phyloP scores from a whole-genome alignment of 2,113 vertebrate species.

The Heterocephalus glaber region DNA sequence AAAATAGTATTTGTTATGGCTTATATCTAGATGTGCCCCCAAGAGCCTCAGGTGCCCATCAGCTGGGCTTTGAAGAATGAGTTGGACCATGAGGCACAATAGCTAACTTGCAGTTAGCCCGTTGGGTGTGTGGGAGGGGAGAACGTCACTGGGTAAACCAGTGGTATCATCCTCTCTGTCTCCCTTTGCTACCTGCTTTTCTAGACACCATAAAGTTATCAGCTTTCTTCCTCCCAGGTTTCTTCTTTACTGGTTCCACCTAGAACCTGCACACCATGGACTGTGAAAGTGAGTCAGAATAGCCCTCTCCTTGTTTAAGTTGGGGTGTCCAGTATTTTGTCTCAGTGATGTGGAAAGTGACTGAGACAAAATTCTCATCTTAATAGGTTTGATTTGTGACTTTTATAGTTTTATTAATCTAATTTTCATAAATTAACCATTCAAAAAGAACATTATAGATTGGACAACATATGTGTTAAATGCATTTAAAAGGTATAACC shows the following conservation, averaged over 20 bases:
- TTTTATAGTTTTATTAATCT: background rate
- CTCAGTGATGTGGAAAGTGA: background rate
- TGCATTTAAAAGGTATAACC: background rate
- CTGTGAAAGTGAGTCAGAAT: background rate
- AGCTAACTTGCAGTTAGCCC: background rate
- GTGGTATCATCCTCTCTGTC: background rate
- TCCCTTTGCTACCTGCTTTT: background rate
- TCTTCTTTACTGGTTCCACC: background rate
- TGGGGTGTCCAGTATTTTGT: too few species aligned
- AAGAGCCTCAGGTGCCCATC: background rate
- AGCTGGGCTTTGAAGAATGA: background rate
- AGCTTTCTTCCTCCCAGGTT: background rate
- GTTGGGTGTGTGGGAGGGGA: background rate
- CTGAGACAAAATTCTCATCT: background rate
- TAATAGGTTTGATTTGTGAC: background rate
- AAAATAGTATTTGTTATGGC: background rate
- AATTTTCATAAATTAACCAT: background rate
- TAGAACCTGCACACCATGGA: background rate
- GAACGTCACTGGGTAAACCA: background rate
- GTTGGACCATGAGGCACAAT: background rate
- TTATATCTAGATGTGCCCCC: background rate
- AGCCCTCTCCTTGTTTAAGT: too few species aligned
- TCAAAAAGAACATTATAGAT: background rate
- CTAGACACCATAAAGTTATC: background rate
- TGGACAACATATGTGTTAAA: background rate